Conservation (phyloP, 2,113 vertebrate genomes). For the Peromyscus polionotus region DNA sequence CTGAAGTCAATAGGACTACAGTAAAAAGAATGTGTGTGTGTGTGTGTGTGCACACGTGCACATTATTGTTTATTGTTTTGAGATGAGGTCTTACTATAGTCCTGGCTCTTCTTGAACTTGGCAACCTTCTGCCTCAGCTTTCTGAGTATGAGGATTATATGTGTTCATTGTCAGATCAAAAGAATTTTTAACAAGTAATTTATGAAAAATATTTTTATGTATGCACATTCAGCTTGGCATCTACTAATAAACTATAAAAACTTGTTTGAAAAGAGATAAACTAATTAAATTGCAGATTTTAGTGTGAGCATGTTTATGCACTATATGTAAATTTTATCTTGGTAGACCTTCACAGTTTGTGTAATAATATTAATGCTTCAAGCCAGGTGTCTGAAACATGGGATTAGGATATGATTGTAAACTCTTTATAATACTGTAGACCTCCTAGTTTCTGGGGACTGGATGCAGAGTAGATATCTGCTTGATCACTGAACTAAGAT, state of each 20-base stretch:
- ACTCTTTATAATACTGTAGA: not conserved
- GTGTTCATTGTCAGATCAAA: not conserved
- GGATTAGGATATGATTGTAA: not conserved
- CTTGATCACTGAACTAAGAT: not conserved
- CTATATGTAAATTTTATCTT: not conserved
- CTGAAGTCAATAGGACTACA: not conserved
- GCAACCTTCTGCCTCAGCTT: not conserved
- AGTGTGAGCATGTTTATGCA: not conserved
- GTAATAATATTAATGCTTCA: not conserved
- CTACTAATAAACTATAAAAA: not conserved
- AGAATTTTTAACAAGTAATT: not conserved
- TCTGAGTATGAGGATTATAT: not conserved
- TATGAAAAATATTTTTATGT: not conserved
- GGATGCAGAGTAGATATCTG: not conserved
- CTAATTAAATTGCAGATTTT: conserved; percentile 17
- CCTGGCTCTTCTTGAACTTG: not conserved
- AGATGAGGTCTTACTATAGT: not conserved
- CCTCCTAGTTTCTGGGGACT: not conserved
- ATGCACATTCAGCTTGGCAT: not conserved
- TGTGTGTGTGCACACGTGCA: not conserved
- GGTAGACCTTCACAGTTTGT: not conserved
- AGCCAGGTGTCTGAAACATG: not conserved
- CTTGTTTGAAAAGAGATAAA: conserved; percentile 13
- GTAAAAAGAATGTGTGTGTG: not conserved
- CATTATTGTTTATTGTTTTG: not conserved